Base-by-base conservation (phyloP, 1,140 invertebrate genomes). In the Mesaphorura yosii region DNA sequence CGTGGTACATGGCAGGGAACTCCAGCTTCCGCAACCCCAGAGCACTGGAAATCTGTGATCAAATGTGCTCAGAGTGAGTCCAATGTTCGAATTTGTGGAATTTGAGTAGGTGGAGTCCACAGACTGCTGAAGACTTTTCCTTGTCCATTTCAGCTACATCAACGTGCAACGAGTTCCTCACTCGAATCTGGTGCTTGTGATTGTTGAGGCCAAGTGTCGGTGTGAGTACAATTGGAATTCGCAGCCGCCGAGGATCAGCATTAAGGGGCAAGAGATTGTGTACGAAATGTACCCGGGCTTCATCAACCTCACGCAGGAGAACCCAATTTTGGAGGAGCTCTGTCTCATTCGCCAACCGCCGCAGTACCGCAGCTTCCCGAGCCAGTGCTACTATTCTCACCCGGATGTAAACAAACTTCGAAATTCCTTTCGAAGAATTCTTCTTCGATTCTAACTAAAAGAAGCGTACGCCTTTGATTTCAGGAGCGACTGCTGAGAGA, bases 111-210 rank as follows among this genome's bases (percentile, higher is more conserved):
- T n/a, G n/a, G n/a, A n/a, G n/a, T n/a, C n/a, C n/a, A 34, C n/a
- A 10, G 31, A 34, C 10, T 34, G n/a, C n/a, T 34, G 31, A 10
- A n/a, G 10, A 34, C 10, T 34, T 34, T 34, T 34, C 31, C n/a
- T n/a, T n/a, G n/a, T n/a, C n/a, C n/a, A 68, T 66, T 75, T 64
- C 69, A 88, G 85, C 59, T 85, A 86, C 10, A 91, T 91, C 70
- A 90, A 86, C 68, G 86, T 90, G 7, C 87, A 91, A 65, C 88
- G 88, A 71, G 87, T 92, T 61, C 84, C 82, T 38, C 83, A 88
- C 65, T 90, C 87, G 61, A 92, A 93, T 73, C 69, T 93, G 45
- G 86, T 92, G 45, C 70, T 91, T 46, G 70, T 91, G 23, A 88
- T 89, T 38, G 86, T 90, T 42, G 86, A 90, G 66, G 90, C 85